phyloP scores from a whole-genome alignment of 2,797 vertebrate species.

The Eutrigla gurnardus region DNA sequence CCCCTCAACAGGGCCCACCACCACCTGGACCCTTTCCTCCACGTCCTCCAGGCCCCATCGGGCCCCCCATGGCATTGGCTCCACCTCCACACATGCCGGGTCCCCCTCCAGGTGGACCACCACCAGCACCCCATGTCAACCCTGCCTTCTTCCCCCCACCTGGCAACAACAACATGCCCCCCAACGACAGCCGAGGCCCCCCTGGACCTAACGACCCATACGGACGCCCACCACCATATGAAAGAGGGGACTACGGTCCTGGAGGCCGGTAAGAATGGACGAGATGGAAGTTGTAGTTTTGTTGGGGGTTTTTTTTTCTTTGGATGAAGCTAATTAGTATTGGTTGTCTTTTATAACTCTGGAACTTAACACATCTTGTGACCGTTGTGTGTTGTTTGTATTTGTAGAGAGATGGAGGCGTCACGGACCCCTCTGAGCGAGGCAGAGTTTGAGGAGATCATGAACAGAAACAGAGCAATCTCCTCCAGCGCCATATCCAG shows the following conservation, averaged over 20 bases:
- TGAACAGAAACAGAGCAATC: conserved; percentile 98
- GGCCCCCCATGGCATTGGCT: conserved; percentile 94
- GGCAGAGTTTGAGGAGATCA: conserved; percentile 99
- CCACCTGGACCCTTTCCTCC: conserved; percentile 96
- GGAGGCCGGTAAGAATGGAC: conserved; percentile 90
- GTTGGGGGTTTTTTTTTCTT: neutral
- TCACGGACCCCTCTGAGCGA: conserved; percentile 95
- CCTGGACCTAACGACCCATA: conserved; percentile 93
- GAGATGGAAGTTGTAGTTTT: no score
- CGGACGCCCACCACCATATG: conserved; percentile 95
- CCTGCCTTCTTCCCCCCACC: conserved; percentile 99
- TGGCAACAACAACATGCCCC: conserved; percentile 94
- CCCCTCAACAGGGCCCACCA: conserved; percentile 91
- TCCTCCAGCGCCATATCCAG: conserved; percentile 99
- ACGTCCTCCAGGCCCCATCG: conserved; percentile 94
- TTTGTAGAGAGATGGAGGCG: conserved; percentile 94
- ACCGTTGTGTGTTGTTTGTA: neutral
- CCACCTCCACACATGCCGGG: conserved; percentile 97
- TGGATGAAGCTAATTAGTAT: neutral
- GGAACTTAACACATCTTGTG: rapidly evolving
- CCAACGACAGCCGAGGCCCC: conserved; percentile 93
- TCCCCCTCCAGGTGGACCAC: conserved; percentile 96
- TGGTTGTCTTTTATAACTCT: neutral
- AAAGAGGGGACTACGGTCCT: conserved; percentile 97
- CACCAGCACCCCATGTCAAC: conserved; percentile 98